Evolutionary conservation across 2,113 vertebrate species (phyloP), one percentile per base, ranked within the genome.

Genomic region (Hippocampus guttulatus): DNA sequence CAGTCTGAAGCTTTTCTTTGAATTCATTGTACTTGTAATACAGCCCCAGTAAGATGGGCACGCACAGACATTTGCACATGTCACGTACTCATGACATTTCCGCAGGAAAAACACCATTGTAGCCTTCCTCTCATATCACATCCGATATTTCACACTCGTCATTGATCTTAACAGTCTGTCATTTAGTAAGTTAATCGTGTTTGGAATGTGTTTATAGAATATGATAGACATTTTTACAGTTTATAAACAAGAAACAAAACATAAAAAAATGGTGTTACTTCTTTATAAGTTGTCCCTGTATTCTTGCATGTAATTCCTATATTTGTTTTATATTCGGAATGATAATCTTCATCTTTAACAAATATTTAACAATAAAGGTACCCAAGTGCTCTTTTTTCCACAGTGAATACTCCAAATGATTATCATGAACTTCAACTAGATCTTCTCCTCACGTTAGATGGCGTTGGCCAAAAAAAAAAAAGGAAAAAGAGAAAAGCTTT

Each of bases 221-320:
- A n/a, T 54, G 51, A 52, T 21, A 52, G 20, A 51, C 78, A 54
- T 83, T 79, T 82, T 84, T 78, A 68, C 9, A 71, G 12, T 74
- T 74, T 68, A 54, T 77, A 51, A 54, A 43, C 61, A 21, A 14
- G 33, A 67, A 73, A 15, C 5, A 64, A 30, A 75, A 38, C 33
- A 38, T 33, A 1, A 38, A 38, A 38, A 38, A 38, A 7, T 38
- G 30, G 30, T 58, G 23, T 25, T 5, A 25, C n/a, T 25, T 52
- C n/a, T 25, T 52, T 21, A 6, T 25, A 57, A 25, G 5, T 8
- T 27, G 6, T 60, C 27, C 51, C 51, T 9, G 1, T 30, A 33
- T 60, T 60, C 52, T 21, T n/a, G 20, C 8, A 54, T 54, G 20
- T 54, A 20, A 20, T 54, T 54, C 21, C 52, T 21, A 54, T 57